phyloP scores from a whole-genome alignment of 2,888 invertebrate genomes.

The Agrochola lota region DNA sequence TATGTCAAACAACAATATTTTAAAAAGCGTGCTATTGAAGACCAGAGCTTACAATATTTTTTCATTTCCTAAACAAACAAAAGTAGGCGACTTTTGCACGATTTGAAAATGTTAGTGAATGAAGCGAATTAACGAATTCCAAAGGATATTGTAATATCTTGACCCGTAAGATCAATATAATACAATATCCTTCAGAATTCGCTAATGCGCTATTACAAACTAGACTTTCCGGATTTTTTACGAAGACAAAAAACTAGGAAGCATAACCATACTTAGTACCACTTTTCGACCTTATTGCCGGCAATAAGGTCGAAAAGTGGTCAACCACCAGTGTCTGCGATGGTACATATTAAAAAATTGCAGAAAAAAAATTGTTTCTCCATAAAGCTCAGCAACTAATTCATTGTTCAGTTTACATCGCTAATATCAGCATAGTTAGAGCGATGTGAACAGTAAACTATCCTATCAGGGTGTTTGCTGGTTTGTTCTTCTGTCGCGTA shows the following conservation, averaged over 20 bases:
- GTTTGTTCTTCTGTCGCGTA: not conserved
- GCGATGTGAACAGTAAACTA: not conserved
- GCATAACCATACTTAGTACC: too few species aligned
- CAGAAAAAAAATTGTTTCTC: too few species aligned
- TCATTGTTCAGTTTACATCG: too few species aligned
- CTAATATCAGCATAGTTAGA: not conserved
- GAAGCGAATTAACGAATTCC: too few species aligned
- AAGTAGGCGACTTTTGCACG: not conserved
- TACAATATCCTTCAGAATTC: not conserved
- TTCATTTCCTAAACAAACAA: not conserved
- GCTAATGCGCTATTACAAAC: not conserved
- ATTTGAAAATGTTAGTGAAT: not conserved
- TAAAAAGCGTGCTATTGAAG: not conserved
- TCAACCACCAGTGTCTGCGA: too few species aligned
- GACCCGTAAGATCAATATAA: not conserved
- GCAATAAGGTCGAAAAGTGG: too few species aligned
- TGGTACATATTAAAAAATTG: too few species aligned
- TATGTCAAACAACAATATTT: not conserved
- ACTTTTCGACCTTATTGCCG: too few species aligned
- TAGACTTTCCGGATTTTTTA: not conserved
- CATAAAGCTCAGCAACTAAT: too few species aligned
- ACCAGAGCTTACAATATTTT: not conserved
- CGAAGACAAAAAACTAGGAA: constrained; percentile 7
- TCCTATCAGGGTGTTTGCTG: too few species aligned
- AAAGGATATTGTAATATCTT: too few species aligned